Evolutionary conservation across 1,140 invertebrate species (phyloP).

Genomic region (Potamilus streckersoni): DNA sequence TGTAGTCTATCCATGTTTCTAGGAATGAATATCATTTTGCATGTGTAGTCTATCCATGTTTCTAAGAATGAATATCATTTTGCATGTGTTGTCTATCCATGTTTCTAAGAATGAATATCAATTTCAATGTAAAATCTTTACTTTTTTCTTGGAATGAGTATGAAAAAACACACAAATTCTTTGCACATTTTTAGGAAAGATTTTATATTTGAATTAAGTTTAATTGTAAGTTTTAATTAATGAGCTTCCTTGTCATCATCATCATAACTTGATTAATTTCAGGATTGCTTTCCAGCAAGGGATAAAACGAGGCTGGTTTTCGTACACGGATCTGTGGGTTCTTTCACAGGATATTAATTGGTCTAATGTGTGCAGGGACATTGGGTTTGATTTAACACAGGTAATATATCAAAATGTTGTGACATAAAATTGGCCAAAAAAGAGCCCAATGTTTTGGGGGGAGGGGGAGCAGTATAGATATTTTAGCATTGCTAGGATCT

Average conservation of each 20-base stretch:
- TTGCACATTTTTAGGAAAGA: background rate
- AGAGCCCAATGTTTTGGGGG: no score
- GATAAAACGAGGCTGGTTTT: slow-evolving; percentile 82
- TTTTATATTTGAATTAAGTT: background rate
- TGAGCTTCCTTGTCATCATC: background rate
- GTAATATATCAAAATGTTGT: slow-evolving; percentile 53
- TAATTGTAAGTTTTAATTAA: no score
- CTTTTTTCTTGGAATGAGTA: no score
- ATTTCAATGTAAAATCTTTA: background rate
- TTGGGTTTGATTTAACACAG: slow-evolving; percentile 68
- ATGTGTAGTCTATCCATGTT: no score
- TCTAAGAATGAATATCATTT: background rate
- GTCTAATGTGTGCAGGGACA: no score
- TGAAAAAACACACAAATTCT: background rate
- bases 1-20: background rate
- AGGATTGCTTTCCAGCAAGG: slow-evolving; percentile 73
- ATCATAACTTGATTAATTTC: slow-evolving; percentile 9
- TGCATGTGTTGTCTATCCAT: background rate
- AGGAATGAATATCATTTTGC: no score
- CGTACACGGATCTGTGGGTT: slow-evolving; percentile 83
- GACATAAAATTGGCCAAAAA: background rate
- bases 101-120: background rate
- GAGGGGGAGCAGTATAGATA: no score
- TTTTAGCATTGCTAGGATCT: no score
- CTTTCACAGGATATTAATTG: slow-evolving; percentile 72